These are phyloP conservation scores for Dissostichus mawsoni DNA, from an alignment of 2,113 vertebrate species.

Conservation along the genomic window DNA sequence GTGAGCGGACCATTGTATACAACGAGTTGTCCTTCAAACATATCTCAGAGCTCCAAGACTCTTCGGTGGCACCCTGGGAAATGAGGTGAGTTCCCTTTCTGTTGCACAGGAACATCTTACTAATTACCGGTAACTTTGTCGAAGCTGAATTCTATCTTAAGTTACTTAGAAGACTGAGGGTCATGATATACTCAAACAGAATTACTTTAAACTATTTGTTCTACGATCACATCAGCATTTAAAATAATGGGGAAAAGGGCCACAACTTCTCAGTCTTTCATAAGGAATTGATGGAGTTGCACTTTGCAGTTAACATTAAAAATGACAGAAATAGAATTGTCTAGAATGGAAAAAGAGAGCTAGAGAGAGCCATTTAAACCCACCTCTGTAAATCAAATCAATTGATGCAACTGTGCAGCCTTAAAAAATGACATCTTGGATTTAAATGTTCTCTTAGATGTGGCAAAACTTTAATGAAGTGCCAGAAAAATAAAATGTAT, in stretches of 20 bases:
- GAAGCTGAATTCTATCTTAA: neutral
- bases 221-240: neutral
- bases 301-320: too few relatives aligned
- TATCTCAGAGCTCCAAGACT: fast-evolving
- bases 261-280: neutral
- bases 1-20: fast-evolving
- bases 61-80: constrained; percentile 43
- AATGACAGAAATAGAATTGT: neutral
- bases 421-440: neutral
- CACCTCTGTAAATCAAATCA: neutral
- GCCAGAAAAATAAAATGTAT: neutral
- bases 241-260: neutral
- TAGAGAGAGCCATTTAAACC: neutral
- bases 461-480: neutral
- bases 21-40: fast-evolving
- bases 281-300: neutral
- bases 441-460: neutral
- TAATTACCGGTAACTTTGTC: neutral
- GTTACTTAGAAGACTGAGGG: too few relatives aligned
- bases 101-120: neutral
- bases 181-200: neutral
- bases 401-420: neutral
- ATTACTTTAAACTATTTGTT: neutral
- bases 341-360: neutral
- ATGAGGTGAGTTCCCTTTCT: neutral